phyloP scores from a whole-genome alignment of 2,113 vertebrate genomes.

The Rattus rattus region DNA sequence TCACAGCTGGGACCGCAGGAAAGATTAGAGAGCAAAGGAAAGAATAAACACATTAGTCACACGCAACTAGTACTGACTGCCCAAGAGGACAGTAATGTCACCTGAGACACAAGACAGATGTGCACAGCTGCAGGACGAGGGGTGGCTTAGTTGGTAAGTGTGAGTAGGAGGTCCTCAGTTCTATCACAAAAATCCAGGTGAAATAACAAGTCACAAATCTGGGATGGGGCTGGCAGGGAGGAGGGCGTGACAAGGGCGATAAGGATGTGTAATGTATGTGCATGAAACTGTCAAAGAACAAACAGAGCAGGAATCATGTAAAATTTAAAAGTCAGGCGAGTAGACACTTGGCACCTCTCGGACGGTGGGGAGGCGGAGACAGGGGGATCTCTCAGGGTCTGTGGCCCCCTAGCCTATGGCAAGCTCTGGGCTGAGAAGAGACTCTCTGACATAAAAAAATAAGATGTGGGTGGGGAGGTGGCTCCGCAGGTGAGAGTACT shows the following conservation, averaged over 20 bases:
- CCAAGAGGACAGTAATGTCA: background rate
- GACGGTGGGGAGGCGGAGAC: background rate
- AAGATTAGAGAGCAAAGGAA: background rate
- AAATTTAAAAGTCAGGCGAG: background rate
- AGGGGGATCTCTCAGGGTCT: background rate
- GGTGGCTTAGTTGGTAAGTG: background rate
- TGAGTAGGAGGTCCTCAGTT: background rate
- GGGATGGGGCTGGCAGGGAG: background rate
- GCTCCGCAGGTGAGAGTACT: background rate
- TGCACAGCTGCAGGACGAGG: background rate
- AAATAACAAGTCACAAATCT: background rate
- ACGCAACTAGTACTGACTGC: background rate
- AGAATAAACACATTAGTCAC: background rate
- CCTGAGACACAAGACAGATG: background rate
- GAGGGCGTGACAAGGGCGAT: background rate
- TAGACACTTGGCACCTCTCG: background rate
- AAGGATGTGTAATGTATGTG: background rate
- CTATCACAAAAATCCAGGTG: background rate
- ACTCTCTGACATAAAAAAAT: background rate
- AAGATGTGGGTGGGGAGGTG: background rate
- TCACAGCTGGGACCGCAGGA: background rate
- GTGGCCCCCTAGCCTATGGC: too few species aligned
- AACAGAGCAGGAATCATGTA: background rate
- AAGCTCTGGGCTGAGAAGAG: background rate
- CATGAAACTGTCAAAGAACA: background rate